Evolutionary conservation across 1,140 invertebrate species (phyloP).

Genomic region (Zaprionus gabonicus): DNA sequence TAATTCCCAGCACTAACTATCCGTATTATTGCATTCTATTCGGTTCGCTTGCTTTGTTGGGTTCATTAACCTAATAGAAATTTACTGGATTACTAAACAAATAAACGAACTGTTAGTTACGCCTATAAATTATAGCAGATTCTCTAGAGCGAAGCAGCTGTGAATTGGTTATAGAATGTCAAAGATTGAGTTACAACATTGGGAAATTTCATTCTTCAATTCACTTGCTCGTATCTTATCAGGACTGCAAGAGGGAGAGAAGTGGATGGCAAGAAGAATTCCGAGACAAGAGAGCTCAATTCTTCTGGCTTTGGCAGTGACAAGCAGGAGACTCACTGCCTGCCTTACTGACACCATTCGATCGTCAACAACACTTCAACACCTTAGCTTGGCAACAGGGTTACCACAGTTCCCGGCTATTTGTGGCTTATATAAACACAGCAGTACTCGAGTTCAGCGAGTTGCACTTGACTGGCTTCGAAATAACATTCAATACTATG

Average conservation of each 20-base stretch:
- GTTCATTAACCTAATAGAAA: constrained; percentile 3
- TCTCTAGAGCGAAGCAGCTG: background rate
- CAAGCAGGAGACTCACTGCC: constrained; percentile 15
- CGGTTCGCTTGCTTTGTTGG: background rate
- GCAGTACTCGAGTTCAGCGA: background rate
- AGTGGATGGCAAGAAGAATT: background rate
- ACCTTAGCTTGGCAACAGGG: background rate
- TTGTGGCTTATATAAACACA: background rate
- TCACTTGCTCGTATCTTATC: constrained; percentile 52
- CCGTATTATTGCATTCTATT: background rate
- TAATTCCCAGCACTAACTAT: background rate
- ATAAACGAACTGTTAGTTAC: constrained; percentile 3
- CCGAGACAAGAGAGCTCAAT: constrained; percentile 5
- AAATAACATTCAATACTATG: background rate
- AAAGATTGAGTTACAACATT: background rate
- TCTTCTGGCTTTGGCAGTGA: constrained; percentile 41
- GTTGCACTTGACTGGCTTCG: background rate
- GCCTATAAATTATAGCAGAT: background rate
- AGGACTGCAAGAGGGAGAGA: constrained; percentile 30
- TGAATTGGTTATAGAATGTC: background rate
- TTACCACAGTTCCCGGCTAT: background rate
- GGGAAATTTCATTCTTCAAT: background rate
- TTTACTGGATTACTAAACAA: constrained; percentile 10
- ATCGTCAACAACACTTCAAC: background rate
- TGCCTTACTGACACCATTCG: constrained; percentile 43